Percentiles rank a stretch among this genome's conserved stretches.
Evolutionary conservation across 1,140 invertebrate genomes (phyloP).

Genomic region (Mamestra configurata): DNA sequence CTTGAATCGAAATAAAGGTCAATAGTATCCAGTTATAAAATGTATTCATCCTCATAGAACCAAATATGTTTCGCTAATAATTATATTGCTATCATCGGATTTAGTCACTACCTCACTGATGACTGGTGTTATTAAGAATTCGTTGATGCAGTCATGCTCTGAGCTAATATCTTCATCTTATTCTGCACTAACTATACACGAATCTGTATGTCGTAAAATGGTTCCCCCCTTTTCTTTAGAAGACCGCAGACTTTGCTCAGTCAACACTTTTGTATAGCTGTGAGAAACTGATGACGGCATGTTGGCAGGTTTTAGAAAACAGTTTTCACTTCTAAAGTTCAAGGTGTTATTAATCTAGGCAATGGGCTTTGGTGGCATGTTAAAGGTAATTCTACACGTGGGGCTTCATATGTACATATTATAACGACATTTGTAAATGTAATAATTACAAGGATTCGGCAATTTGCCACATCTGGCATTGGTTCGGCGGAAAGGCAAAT

Average conservation of each 20-base stretch:
- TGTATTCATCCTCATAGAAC: neutral
- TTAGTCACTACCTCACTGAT: neutral
- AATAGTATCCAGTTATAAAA: neutral
- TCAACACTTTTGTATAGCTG: neutral
- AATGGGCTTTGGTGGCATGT: neutral
- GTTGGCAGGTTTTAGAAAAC: neutral
- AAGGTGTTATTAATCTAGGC: neutral
- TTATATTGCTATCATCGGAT: neutral
- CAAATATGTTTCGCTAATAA: neutral
- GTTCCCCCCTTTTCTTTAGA: constrained; percentile 10
- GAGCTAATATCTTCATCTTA: neutral
- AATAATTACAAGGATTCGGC: neutral
- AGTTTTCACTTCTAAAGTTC: constrained; percentile 8
- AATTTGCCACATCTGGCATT: neutral
- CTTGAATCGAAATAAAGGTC: neutral
- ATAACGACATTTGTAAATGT: neutral
- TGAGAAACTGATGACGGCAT: neutral
- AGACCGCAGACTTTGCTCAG: neutral
- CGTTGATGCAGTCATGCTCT: neutral
- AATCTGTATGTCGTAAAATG: neutral
- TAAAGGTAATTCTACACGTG: constrained; percentile 4
- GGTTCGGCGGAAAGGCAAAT: neutral
- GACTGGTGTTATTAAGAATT: neutral
- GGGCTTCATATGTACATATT: neutral
- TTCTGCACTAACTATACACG: neutral